These are phyloP conservation scores for Cecidostiba fungosa DNA, from an alignment of 2,888 invertebrate genomes.

Conservation along the genomic window DNA sequence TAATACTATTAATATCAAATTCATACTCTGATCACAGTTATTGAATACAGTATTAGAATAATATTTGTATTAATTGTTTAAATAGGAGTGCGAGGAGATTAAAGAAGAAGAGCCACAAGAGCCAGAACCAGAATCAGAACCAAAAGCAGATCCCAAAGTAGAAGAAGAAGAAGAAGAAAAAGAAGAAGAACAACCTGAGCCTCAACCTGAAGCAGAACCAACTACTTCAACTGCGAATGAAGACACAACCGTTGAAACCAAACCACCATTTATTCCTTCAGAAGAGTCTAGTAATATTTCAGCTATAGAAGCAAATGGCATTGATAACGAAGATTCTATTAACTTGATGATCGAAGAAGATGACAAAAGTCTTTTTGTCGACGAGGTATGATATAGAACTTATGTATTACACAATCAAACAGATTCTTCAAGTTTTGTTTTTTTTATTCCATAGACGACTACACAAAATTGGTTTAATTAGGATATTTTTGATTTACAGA, in stretches of 20 bases:
- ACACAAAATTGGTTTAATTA: neutral
- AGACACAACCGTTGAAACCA: conserved; percentile 59
- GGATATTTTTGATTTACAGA: conserved; percentile 71
- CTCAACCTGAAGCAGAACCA: conserved; percentile 35
- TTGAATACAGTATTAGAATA: neutral
- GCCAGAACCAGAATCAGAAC: neutral
- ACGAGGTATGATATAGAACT: conserved; percentile 83
- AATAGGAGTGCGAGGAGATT: conserved; percentile 53
- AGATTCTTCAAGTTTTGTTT: neutral
- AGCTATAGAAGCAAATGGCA: conserved; percentile 82
- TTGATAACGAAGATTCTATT: conserved; percentile 90
- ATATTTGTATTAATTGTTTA: neutral
- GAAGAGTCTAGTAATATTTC: conserved; percentile 64
- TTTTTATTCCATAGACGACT: neutral
- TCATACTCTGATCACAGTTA: neutral
- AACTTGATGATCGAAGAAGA: conserved; percentile 91
- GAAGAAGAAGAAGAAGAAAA: conserved; percentile 54
- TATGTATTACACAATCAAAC: conserved; percentile 57
- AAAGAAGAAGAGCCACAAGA: conserved; percentile 31
- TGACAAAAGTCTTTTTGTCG: conserved; percentile 88
- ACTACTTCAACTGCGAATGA: neutral
- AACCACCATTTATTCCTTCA: conserved; percentile 47
- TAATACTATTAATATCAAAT: neutral
- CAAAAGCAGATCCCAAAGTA: neutral
- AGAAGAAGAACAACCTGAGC: conserved; percentile 52